Conservation (phyloP, 2,113 vertebrate species). For the Pygoscelis adeliae region DNA sequence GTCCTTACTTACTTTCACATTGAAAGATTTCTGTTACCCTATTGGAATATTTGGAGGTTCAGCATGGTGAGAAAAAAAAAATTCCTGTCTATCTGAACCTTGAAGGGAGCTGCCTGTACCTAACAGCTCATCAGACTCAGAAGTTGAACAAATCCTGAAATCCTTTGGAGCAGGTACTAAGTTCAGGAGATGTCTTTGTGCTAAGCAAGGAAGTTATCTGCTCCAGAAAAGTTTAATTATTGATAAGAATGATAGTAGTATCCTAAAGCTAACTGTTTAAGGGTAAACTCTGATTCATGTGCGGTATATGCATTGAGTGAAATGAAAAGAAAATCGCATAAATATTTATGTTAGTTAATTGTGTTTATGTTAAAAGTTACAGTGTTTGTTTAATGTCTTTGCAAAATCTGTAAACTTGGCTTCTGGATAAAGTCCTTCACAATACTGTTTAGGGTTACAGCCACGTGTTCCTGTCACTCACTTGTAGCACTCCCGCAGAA, state of each 20-base stretch:
- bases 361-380: slow-evolving; percentile 80
- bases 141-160: not conserved
- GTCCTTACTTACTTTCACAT: not conserved
- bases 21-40: not conserved
- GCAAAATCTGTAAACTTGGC: slow-evolving; percentile 82
- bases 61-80: not conserved
- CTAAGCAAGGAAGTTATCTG: not conserved
- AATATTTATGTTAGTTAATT: slow-evolving; percentile 82
- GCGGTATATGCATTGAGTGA: slow-evolving; percentile 34
- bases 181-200: not conserved
- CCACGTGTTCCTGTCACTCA: slow-evolving; percentile 30
- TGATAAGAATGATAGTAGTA: slow-evolving; percentile 68
- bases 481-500: not conserved
- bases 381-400: slow-evolving; percentile 80
- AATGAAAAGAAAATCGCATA: slow-evolving; percentile 69
- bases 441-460: slow-evolving; percentile 21
- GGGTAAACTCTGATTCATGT: slow-evolving; percentile 37
- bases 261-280: slow-evolving; percentile 5
- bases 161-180: not conserved
- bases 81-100: not conserved
- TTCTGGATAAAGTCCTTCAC: slow-evolving; percentile 74
- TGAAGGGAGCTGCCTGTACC: not conserved
- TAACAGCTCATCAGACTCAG: not conserved
- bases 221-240: slow-evolving; percentile 40
- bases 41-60: not conserved